Conservation (phyloP, 1,140 invertebrate genomes). For the Agrypnia vestita region DNA sequence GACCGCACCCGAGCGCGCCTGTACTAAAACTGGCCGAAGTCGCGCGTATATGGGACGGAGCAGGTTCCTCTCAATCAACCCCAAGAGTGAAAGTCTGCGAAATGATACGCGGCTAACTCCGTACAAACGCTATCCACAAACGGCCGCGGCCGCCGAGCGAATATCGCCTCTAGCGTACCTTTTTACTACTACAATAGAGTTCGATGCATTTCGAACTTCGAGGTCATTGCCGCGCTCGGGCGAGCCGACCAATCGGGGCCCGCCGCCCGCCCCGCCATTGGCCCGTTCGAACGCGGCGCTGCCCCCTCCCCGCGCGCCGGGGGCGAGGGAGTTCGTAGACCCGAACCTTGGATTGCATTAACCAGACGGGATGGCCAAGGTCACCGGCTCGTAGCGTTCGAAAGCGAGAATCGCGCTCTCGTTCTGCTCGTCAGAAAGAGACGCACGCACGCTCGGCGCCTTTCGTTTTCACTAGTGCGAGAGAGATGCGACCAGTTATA, state of each 20-base stretch:
- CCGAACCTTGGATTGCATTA: conserved; percentile 72
- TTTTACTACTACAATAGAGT: conserved; percentile 61
- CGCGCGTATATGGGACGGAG: conserved; percentile 64
- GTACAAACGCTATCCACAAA: conserved; percentile 69
- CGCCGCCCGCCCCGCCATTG: conserved; percentile 68
- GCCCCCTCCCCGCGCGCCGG: conserved; percentile 63
- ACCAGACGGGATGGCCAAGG: conserved; percentile 67
- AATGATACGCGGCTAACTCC: conserved; percentile 69
- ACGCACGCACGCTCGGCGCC: conserved; percentile 33
- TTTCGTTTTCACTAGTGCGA: conserved; percentile 43
- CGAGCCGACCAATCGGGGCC: conserved; percentile 67
- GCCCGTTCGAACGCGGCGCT: conserved; percentile 58
- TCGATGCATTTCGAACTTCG: conserved; percentile 73
- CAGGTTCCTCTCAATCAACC: conserved; percentile 66
- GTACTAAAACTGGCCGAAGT: conserved; percentile 61
- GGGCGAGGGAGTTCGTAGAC: conserved; percentile 71
- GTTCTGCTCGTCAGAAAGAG: conserved; percentile 43
- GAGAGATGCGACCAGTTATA: conserved; percentile 19
- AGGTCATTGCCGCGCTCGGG: conserved; percentile 73
- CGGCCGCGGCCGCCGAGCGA: conserved; percentile 64
- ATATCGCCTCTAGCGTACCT: conserved; percentile 66
- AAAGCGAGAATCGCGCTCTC: conserved; percentile 57
- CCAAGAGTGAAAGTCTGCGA: conserved; percentile 75
- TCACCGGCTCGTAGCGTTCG: conserved; percentile 64
- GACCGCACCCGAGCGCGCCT: conserved; percentile 70